Evolutionary conservation across 2,113 vertebrate species (phyloP).

Genomic region (Pterocles gutturalis): DNA sequence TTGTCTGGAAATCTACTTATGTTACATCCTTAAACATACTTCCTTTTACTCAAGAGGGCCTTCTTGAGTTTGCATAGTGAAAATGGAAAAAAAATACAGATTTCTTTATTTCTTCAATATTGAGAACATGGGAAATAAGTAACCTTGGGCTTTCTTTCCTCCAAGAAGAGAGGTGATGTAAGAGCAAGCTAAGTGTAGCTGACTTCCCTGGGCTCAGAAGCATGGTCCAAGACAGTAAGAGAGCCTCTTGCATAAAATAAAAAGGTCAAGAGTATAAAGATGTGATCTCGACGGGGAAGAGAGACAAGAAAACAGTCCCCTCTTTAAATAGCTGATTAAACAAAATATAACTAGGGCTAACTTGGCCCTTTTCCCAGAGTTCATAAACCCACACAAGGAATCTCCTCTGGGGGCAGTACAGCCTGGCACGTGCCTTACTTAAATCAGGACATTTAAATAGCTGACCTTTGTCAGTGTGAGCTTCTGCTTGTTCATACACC

Average conservation of each 20-base stretch:
- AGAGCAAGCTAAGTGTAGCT: background rate
- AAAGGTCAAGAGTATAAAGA: conserved; percentile 66
- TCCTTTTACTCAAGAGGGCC: background rate
- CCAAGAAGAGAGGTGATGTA: background rate
- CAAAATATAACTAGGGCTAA: conserved; percentile 75
- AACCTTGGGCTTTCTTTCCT: background rate
- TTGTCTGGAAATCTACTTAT: background rate
- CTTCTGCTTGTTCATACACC: conserved; percentile 11
- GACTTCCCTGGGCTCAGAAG: background rate
- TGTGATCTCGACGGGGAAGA: background rate
- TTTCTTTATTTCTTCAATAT: background rate
- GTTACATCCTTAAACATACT: background rate
- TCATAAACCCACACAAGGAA: conserved; percentile 68
- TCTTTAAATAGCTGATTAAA: conserved; percentile 77
- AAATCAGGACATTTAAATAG: conserved; percentile 60
- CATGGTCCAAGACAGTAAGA: background rate
- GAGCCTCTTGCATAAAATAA: conserved; percentile 23
- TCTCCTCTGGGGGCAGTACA: conserved; percentile 22
- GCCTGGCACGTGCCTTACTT: conserved; percentile 35
- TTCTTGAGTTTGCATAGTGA: background rate
- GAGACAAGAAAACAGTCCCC: conserved; percentile 52
- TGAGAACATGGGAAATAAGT: background rate
- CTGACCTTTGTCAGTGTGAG: conserved; percentile 44
- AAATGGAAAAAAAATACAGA: background rate
- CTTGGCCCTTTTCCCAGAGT: conserved; percentile 75